Percentiles rank a stretch among this genome's conserved stretches.
Conservation (phyloP, 1,140 invertebrate species). For the Eriosoma lanigerum region DNA sequence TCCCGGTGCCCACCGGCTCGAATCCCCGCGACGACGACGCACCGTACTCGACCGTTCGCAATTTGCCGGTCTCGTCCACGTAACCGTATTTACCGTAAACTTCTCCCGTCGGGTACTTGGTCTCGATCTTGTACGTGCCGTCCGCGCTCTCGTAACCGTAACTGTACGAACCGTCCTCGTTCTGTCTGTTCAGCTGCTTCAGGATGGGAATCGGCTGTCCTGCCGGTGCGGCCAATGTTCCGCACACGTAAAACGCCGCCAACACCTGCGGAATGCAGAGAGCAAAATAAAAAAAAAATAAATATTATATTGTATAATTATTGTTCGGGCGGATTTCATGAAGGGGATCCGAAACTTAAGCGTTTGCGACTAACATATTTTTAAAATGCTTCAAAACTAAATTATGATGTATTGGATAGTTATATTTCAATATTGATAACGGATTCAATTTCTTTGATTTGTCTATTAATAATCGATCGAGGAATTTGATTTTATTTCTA, state of each 20-base stretch:
- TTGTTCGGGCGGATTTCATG: no score
- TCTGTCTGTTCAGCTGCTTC: slow-evolving; percentile 73
- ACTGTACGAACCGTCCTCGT: slow-evolving; percentile 82
- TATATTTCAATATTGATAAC: no score
- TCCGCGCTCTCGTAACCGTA: slow-evolving; percentile 87
- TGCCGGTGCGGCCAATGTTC: slow-evolving; percentile 53
- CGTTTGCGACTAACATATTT: no score
- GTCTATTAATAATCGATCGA: no score
- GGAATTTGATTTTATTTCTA: no score
- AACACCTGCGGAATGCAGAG: neutral
- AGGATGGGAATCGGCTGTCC: slow-evolving; percentile 67
- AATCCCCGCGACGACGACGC: slow-evolving; percentile 72
- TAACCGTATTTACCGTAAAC: slow-evolving; percentile 82
- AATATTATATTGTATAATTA: no score
- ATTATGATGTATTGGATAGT: no score
- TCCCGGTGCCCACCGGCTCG: slow-evolving; percentile 72
- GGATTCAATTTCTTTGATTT: no score
- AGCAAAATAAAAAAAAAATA: no score
- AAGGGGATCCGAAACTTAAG: no score
- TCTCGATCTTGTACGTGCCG: slow-evolving; percentile 90
- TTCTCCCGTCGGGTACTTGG: slow-evolving; percentile 78
- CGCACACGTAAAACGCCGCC: slow-evolving; percentile 1
- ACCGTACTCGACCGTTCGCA: slow-evolving; percentile 76
- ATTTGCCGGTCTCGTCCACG: slow-evolving; percentile 73
- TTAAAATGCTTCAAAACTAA: no score